phyloP scores from a whole-genome alignment of 2,888 invertebrate species.

The Baccha elongata region DNA sequence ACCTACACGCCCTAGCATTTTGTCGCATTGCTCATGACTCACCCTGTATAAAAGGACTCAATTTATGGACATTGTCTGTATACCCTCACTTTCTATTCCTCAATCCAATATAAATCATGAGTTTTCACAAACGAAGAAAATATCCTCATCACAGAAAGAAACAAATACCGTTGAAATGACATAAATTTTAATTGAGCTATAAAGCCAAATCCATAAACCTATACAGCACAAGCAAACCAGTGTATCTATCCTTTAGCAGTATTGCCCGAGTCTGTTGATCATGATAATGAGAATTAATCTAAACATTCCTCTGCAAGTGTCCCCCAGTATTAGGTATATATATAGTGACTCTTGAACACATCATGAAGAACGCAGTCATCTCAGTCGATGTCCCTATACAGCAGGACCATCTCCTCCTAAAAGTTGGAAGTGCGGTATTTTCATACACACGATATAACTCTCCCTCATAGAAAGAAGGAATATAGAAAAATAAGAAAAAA shows the following conservation, averaged over 20 bases:
- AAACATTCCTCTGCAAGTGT: slow-evolving; percentile 38
- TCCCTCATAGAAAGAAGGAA: not conserved
- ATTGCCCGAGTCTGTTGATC: slow-evolving; percentile 43
- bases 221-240: not conserved
- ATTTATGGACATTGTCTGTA: not conserved
- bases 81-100: not conserved
- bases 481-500: slow-evolving; percentile 6
- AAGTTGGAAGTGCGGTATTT: slow-evolving; percentile 7
- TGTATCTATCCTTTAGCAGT: not conserved
- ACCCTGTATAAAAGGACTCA: slow-evolving; percentile 1
- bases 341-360: slow-evolving; percentile 7
- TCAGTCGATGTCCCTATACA: slow-evolving; percentile 40
- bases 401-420: slow-evolving; percentile 25
- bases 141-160: slow-evolving; percentile 7
- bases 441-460: not conserved
- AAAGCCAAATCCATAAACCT: slow-evolving; percentile 36
- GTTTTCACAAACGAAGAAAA: slow-evolving; percentile 1
- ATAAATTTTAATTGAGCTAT: slow-evolving; percentile 60
- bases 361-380: slow-evolving; percentile 34
- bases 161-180: slow-evolving; percentile 44
- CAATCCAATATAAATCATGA: slow-evolving; percentile 20
- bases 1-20: too few relatives aligned
- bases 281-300: slow-evolving; percentile 64
- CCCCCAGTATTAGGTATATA: not conserved
- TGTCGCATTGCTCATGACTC: too few relatives aligned